Evolutionary conservation across 2,113 vertebrate species (phyloP), one percentile per base, ranked within the genome.

Genomic region (Myanophis thanlyinensis): DNA sequence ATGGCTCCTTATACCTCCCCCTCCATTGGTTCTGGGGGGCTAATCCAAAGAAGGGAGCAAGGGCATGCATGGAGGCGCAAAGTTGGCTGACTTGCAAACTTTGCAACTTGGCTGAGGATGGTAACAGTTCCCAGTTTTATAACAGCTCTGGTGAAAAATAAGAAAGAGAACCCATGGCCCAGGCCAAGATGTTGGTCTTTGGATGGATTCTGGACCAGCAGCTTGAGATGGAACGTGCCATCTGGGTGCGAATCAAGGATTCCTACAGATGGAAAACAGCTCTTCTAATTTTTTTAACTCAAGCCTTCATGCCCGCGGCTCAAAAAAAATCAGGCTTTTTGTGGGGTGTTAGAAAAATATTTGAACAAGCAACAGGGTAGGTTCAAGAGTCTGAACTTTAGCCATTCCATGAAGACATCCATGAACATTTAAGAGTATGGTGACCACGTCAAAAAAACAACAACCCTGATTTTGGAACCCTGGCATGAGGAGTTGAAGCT

Each of bases 141-240:
- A n/a, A n/a, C 62, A 52, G 91, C 80, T 1, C 80, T 62, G 89
- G 88, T 47, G 67, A 25, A 4, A 67, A 1, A 20, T 3, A 85
- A 12, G 89, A 88, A 18, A 48, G 73, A n/a, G 40, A 15, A 40
- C 25, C 46, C 18, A 18, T 67, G 18, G 0, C 23, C 52, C 35
- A 67, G 84, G 48, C 89, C 2, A 0, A 90, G 52, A 67, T 0
- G 0, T 91, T 90, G 92, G 94, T 95, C 90, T 80, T 92, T 52
- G 30, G 0, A 0, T 6, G n/a, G 84, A 89, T 47, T 20, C 0
- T 46, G 0, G 48, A 18, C 0, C 0, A 0, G n/a, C 62, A 47
- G 47, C 20, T 67, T 44, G 3, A 47, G 35, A 35, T 0, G 2
- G 4, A 91, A 0, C 25, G 0, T 1, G n/a, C 49, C 90, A 35